Percentiles rank a stretch among this genome's conserved stretches.
These are phyloP conservation scores for Dendrophyllia cribrosa DNA, from an alignment of 64 coral and sea anemone species.

Conservation along the genomic window DNA sequence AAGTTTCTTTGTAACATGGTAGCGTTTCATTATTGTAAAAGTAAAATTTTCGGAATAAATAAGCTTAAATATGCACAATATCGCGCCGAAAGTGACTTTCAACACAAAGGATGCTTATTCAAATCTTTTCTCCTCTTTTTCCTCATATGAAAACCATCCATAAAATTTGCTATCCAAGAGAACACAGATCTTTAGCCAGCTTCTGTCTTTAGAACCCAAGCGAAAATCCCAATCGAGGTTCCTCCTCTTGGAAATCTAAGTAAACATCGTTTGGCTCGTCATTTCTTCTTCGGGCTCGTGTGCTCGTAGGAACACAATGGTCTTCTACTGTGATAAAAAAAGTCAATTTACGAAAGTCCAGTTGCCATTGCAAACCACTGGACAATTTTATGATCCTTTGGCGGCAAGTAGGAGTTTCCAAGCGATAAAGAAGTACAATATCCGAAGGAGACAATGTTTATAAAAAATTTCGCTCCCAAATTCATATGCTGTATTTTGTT, in stretches of 20 bases:
- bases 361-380: not conserved
- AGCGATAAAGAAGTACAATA: not conserved
- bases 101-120: not conserved
- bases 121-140: slow-evolving; percentile 25
- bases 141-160: slow-evolving; percentile 7
- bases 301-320: not conserved
- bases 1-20: slow-evolving; percentile 82
- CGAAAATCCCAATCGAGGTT: not conserved
- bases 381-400: slow-evolving; percentile 5
- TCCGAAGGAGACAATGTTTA: not conserved
- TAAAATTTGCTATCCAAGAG: not conserved
- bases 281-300: not conserved
- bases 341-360: not conserved
- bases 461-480: not conserved
- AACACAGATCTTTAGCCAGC: not conserved
- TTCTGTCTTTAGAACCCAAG: not conserved
- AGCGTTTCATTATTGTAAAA: slow-evolving; percentile 83
- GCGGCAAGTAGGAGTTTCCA: not conserved
- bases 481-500: not conserved
- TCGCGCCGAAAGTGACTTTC: not conserved
- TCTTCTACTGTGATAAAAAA: not conserved
- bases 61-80: slow-evolving; percentile 33
- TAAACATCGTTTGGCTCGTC: not conserved
- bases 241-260: slow-evolving; percentile 45
- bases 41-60: not conserved